phyloP scores from a whole-genome alignment of 1,140 invertebrate species.

The Aphelenchoides avenae region DNA sequence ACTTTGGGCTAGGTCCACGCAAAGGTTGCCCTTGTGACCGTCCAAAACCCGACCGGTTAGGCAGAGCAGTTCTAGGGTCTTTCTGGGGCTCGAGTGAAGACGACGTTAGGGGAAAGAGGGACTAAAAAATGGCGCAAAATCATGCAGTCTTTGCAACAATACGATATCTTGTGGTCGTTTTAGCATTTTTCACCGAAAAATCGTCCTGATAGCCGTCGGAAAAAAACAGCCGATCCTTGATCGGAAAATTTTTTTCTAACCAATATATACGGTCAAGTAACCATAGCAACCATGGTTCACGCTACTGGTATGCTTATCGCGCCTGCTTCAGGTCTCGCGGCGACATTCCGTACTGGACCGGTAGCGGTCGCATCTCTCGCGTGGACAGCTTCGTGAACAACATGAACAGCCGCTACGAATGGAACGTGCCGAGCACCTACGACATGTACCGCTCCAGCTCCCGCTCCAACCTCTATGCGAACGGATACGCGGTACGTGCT shows the following conservation, averaged over 20 bases:
- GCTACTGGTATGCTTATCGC: too few species aligned
- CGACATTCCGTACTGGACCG: constrained; percentile 52
- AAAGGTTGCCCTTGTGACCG: constrained; percentile 35
- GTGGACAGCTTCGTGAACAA: constrained; percentile 57
- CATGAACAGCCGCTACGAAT: constrained; percentile 52
- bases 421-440: constrained; percentile 51
- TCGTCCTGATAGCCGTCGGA: too few species aligned
- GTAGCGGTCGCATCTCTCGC: constrained; percentile 52
- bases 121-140: too few species aligned
- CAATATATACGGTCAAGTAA: too few species aligned
- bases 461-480: constrained; percentile 38
- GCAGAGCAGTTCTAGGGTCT: too few species aligned
- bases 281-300: neutral
- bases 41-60: constrained; percentile 48
- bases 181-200: constrained; percentile 42
- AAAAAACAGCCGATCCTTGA: too few species aligned
- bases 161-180: constrained; percentile 43
- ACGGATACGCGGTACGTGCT: constrained; percentile 42
- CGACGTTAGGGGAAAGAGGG: too few species aligned
- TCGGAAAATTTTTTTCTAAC: too few species aligned
- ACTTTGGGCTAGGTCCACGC: too few species aligned
- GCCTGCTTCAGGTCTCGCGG: constrained; percentile 46
- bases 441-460: constrained; percentile 53
- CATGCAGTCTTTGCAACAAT: too few species aligned
- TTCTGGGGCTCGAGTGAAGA: too few species aligned